These are phyloP conservation scores for Paedocypris sp. DNA, from an alignment of 2,113 vertebrate species.

Conservation along the genomic window DNA sequence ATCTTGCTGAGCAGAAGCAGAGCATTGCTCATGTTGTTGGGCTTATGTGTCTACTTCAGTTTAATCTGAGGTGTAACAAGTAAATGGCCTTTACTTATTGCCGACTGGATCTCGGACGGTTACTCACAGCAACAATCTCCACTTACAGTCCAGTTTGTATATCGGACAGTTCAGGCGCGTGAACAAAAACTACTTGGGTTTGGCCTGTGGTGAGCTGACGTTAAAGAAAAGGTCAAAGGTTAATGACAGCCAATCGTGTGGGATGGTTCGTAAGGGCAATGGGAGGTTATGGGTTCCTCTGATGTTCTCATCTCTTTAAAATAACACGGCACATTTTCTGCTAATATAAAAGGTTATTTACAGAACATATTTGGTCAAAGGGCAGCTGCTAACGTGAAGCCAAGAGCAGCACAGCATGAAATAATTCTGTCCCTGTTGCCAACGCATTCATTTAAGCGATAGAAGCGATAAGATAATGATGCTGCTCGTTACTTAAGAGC, in stretches of 20 bases:
- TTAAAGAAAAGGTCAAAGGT: not conserved
- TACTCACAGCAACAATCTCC: too few relatives aligned
- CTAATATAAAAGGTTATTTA: not conserved
- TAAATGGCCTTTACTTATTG: too few relatives aligned
- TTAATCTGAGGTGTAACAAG: too few relatives aligned
- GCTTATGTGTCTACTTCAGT: too few relatives aligned
- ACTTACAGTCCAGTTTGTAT: too few relatives aligned
- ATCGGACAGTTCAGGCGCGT: too few relatives aligned
- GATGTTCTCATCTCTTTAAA: not conserved
- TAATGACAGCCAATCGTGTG: too few relatives aligned
- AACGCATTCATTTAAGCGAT: slow-evolving; percentile 18
- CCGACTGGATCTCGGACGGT: too few relatives aligned
- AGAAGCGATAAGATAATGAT: slow-evolving; percentile 17
- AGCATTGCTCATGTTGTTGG: too few relatives aligned
- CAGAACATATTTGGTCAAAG: slow-evolving; percentile 4
- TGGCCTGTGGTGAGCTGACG: not conserved
- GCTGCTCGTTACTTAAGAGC: slow-evolving; percentile 3
- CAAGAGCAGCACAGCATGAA: slow-evolving; percentile 23
- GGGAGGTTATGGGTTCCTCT: not conserved
- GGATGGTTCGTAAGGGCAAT: not conserved
- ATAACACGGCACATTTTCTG: not conserved
- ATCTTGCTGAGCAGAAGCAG: too few relatives aligned
- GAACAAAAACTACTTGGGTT: too few relatives aligned
- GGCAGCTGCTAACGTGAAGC: not conserved
- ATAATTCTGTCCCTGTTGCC: slow-evolving; percentile 16